Evolutionary conservation across 2,113 vertebrate species (phyloP).

Genomic region (Rhizomys pruinosus): DNA sequence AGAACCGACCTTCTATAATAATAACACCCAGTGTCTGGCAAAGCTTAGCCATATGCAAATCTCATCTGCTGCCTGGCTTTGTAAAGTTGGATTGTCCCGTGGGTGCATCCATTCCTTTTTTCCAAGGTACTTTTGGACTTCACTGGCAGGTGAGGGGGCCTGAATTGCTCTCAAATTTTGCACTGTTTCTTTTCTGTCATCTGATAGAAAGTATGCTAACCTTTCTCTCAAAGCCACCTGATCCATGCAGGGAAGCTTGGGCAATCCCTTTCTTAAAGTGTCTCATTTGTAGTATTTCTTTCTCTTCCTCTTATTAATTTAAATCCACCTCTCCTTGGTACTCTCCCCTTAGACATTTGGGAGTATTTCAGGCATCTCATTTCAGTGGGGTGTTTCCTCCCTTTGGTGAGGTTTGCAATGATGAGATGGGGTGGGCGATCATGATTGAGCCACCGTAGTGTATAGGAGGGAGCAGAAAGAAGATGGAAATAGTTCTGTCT

Average conservation of each 20-base stretch:
- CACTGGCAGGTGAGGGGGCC: neutral
- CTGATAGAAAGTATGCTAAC: neutral
- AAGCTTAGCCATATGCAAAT: rapidly evolving
- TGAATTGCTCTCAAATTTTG: neutral
- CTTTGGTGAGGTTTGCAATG: neutral
- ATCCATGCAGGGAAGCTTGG: neutral
- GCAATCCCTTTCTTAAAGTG: neutral
- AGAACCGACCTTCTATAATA: neutral
- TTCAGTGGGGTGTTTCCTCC: neutral
- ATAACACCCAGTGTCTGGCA: too few relatives aligned
- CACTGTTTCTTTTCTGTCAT: neutral
- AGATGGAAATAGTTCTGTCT: neutral
- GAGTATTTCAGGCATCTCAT: neutral
- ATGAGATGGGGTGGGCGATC: neutral
- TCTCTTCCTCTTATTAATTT: neutral
- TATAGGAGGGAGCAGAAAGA: neutral
- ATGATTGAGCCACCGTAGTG: neutral
- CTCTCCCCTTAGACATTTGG: too few relatives aligned
- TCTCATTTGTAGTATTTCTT: neutral
- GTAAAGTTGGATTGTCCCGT: neutral
- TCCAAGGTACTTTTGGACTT: neutral
- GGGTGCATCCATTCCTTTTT: neutral
- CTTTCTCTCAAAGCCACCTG: neutral
- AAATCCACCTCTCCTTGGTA: neutral
- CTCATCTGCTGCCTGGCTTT: neutral